Evolutionary conservation across 2,113 vertebrate genomes (phyloP).

Genomic region (Fulica atra): DNA sequence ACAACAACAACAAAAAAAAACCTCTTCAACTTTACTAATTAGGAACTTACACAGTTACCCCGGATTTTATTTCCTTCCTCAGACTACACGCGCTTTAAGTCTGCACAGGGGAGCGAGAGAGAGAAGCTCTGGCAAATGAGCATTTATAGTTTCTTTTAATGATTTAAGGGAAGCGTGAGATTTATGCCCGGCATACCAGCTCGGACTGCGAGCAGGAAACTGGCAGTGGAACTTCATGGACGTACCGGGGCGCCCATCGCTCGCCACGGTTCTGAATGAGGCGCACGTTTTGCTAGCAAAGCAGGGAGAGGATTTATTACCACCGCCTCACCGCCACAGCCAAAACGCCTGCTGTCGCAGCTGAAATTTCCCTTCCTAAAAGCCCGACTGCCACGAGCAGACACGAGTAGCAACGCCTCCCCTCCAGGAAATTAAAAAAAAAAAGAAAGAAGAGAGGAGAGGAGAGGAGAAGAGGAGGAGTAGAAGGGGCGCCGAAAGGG

Average conservation of each 20-base stretch:
- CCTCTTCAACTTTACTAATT: neutral
- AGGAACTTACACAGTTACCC: neutral
- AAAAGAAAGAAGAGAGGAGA: neutral
- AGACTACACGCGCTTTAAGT: neutral
- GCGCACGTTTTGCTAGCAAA: constrained; percentile 17
- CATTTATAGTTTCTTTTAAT: neutral
- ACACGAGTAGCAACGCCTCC: neutral
- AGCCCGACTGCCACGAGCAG: constrained; percentile 20
- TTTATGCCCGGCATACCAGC: neutral
- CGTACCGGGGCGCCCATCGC: neutral
- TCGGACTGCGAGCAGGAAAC: neutral
- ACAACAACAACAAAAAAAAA: neutral
- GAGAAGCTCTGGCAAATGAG: neutral
- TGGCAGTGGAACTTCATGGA: neutral
- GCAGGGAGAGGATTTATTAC: constrained; percentile 49
- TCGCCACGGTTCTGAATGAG: constrained; percentile 30
- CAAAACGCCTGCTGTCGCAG: constrained; percentile 58
- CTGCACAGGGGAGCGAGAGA: neutral
- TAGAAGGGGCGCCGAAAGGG: neutral
- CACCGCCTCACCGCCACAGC: neutral
- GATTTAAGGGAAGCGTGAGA: neutral
- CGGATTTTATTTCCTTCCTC: neutral
- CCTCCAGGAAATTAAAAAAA: no score
- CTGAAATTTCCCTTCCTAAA: constrained; percentile 18
- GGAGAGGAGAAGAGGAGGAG: no score